Evolutionary conservation across 2,113 vertebrate genomes (phyloP), one percentile per base, ranked within the genome.

Genomic region (Eurystomus gularis): DNA sequence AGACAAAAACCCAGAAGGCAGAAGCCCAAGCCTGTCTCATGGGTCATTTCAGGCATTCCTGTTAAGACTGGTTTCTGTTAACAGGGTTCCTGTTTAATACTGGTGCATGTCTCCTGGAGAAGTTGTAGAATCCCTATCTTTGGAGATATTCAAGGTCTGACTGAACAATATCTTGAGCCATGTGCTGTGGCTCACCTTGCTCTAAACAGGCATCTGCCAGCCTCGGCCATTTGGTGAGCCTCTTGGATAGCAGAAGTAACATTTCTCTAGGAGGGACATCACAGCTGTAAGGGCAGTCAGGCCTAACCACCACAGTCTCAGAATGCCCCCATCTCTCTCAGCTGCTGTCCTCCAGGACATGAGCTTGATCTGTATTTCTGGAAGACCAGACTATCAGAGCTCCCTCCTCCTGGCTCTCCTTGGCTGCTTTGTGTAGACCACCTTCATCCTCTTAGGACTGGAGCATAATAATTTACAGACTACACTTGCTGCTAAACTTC

Each of bases 221-320:
- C 23, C 58, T 72, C 1, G 0, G 40, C 33, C 2, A 0, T 44
- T 55, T 2, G 1, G 12, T 31, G 35, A 78, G 28, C 10, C 46
- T 10, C 2, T 10, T 21, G 69, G 25, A 71, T 39, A 70, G 28
- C 44, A 37, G 39, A 35, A 13, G 33, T 33, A 80, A 17, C 13
- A 5, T 49, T 71, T 84, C 13, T 15, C 33, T n/a, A 25, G 12
- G 37, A 82, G 23, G 16, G 71, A 3, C 4, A 24, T 69, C 33
- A 44, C 11, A 23, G 14, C 19, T 13, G 2, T 25, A 31, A 65
- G 29, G 28, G 15, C 23, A 60, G 39, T 18, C 23, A 31, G 28
- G 44, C 15, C 51, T 64, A 31, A 31, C 26, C 11, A 5, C 24
- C 52, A 15, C 0, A 6, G 17, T 69, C 39, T 42, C 33, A 25